A percentile compares a stretch with the other conserved stretches of the same genome.
These are phyloP conservation scores for Ctenoplectra terminalis DNA, from an alignment of 1,140 invertebrate genomes.

Conservation along the genomic window DNA sequence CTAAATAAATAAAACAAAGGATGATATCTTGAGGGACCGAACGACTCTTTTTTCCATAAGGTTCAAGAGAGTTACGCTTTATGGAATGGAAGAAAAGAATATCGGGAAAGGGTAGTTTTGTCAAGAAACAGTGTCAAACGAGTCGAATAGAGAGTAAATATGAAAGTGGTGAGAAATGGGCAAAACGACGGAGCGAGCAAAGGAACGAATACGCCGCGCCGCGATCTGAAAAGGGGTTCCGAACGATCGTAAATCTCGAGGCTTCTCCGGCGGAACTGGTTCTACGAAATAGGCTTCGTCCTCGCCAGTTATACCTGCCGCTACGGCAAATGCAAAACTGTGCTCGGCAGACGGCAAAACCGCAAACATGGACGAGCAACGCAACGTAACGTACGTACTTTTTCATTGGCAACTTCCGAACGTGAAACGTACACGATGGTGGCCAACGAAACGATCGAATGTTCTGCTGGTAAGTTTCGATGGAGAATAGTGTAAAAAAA, in stretches of 20 bases:
- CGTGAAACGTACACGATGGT: too few relatives aligned
- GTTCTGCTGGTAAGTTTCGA: too few relatives aligned
- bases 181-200: neutral
- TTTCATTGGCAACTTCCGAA: neutral
- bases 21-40: too few relatives aligned
- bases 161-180: neutral
- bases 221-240: constrained; percentile 61
- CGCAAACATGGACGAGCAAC: constrained; percentile 13
- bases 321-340: constrained; percentile 62
- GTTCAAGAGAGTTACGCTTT: too few relatives aligned
- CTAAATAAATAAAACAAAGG: too few relatives aligned
- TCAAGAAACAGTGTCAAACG: neutral
- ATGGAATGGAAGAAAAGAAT: neutral
- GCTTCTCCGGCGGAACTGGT: constrained; percentile 75
- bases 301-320: constrained; percentile 73
- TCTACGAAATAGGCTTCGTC: constrained; percentile 79
- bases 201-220: constrained; percentile 1
- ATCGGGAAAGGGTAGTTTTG: constrained; percentile 21
- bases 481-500: too few relatives aligned
- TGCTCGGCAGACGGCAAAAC: constrained; percentile 31
- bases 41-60: too few relatives aligned
- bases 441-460: too few relatives aligned
- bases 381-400: too few relatives aligned
- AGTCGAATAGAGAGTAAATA: neutral
- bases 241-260: constrained; percentile 78